These are phyloP conservation scores for Esperia sulphurella DNA, from an alignment of 2,888 invertebrate genomes.

Conservation along the genomic window DNA sequence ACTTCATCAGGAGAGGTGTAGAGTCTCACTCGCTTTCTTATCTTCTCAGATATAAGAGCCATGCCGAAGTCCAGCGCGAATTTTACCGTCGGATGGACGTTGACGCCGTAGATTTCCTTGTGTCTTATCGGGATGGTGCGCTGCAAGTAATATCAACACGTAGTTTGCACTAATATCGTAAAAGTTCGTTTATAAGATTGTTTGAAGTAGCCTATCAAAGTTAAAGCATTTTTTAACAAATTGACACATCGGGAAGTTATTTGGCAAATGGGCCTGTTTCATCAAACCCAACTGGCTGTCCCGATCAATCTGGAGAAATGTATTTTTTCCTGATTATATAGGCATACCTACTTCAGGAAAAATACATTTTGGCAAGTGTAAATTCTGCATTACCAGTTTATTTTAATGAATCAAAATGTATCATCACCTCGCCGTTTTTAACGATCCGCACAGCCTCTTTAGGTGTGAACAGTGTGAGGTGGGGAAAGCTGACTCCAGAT, in stretches of 20 bases:
- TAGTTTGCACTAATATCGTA: too few relatives aligned
- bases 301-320: too few relatives aligned
- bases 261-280: too few relatives aligned
- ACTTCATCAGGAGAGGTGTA: constrained; percentile 82
- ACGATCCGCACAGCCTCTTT: constrained; percentile 88
- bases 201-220: too few relatives aligned
- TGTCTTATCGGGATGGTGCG: constrained; percentile 88
- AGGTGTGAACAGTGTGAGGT: constrained; percentile 87
- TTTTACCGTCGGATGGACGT: constrained; percentile 86
- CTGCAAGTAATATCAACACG: constrained; percentile 50
- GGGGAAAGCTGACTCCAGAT: constrained; percentile 85
- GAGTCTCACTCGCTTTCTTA: constrained; percentile 83
- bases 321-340: too few relatives aligned
- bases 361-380: too few relatives aligned
- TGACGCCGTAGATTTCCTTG: constrained; percentile 88
- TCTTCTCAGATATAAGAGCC: constrained; percentile 87
- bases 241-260: too few relatives aligned
- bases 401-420: constrained; percentile 13
- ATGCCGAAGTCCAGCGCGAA: constrained; percentile 88
- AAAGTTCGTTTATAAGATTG: too few relatives aligned
- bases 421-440: constrained; percentile 88
- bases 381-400: too few relatives aligned
- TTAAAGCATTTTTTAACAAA: too few relatives aligned
- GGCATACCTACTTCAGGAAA: too few relatives aligned
- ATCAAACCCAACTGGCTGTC: too few relatives aligned